Evolutionary conservation across 2,797 vertebrate species (phyloP).

Genomic region (Cyclopterus lumpus): DNA sequence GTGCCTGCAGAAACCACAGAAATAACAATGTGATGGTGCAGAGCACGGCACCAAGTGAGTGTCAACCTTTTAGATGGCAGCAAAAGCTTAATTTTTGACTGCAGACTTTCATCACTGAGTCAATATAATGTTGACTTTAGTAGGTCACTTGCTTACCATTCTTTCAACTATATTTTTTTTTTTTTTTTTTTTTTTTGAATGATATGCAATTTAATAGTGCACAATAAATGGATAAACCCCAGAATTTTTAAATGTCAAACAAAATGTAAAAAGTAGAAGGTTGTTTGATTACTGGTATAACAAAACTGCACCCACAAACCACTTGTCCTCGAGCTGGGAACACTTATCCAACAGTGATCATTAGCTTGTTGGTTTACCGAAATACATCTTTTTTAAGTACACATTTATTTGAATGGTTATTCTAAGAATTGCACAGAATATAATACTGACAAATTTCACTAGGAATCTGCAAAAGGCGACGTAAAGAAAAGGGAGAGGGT

Average conservation of each 20-base stretch:
- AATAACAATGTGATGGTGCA: background rate
- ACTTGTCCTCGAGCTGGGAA: background rate
- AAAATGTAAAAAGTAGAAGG: background rate
- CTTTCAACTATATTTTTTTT: background rate
- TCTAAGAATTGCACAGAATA: background rate
- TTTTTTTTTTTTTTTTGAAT: background rate
- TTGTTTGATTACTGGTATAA: background rate
- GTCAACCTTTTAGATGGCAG: slow-evolving; percentile 12
- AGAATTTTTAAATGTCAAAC: background rate
- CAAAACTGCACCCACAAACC: background rate
- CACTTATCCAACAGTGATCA: background rate
- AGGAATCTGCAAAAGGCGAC: slow-evolving; percentile 74
- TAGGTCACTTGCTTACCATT: background rate
- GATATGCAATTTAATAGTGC: background rate
- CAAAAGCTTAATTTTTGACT: background rate
- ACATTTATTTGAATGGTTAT: background rate
- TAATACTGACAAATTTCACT: slow-evolving; percentile 15
- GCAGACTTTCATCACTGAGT: background rate
- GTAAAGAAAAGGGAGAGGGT: slow-evolving; percentile 84
- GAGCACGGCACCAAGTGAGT: background rate
- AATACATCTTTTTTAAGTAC: background rate
- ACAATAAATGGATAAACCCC: background rate
- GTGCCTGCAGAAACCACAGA: too few species aligned
- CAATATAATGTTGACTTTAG: background rate
- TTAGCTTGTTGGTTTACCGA: background rate